phyloP scores from a whole-genome alignment of 2,113 vertebrate species.

The Muntiacus reevesi region DNA sequence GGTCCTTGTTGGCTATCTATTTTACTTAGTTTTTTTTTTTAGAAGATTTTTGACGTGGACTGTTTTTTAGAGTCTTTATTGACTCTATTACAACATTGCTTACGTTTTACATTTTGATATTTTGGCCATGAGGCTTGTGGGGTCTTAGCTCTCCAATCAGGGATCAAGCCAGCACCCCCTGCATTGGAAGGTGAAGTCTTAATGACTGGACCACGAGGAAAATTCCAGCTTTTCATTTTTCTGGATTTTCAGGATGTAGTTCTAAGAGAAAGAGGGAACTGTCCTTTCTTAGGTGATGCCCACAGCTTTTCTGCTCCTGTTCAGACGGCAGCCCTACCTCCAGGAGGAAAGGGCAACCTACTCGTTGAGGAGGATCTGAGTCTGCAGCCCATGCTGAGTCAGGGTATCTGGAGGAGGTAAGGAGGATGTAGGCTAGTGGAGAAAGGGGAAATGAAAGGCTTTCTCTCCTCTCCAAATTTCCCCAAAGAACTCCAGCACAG shows the following conservation, averaged over 20 bases:
- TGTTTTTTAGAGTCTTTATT: not conserved
- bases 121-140: not conserved
- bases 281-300: not conserved
- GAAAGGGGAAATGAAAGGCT: not conserved
- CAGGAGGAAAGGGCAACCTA: not conserved
- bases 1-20: not conserved
- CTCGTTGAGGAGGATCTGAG: not conserved
- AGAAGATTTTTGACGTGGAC: not conserved
- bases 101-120: not conserved
- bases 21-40: not conserved
- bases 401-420: not conserved
- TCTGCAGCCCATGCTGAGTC: not conserved
- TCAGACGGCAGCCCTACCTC: not conserved
- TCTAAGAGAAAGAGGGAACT: conserved; percentile 43
- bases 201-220: not conserved
- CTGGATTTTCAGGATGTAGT: not conserved
- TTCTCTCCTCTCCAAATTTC: not conserved
- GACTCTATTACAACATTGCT: not conserved
- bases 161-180: not conserved
- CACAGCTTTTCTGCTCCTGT: not conserved
- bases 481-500: not conserved
- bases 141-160: not conserved
- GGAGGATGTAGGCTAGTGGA: not conserved
- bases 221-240: not conserved
- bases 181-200: not conserved